phyloP scores from a whole-genome alignment of 2,113 vertebrate genomes.

The Nicator chloris region DNA sequence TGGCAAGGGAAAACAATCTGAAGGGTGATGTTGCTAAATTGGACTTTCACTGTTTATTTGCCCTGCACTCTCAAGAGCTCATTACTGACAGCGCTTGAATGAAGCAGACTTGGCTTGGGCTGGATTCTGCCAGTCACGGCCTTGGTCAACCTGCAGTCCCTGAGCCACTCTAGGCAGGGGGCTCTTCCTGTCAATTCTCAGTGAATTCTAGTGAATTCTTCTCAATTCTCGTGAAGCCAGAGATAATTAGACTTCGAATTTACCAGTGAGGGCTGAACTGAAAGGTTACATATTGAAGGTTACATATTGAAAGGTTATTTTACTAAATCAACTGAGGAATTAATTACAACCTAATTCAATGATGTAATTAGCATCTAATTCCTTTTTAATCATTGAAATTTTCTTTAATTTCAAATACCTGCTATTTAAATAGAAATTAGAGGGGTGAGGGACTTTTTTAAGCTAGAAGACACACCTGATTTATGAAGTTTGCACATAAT shows the following conservation, averaged over 20 bases:
- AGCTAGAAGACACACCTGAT: not conserved
- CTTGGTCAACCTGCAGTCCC: not conserved
- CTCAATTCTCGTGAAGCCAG: too few relatives aligned
- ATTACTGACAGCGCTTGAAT: not conserved
- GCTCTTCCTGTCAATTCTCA: not conserved
- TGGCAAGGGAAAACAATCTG: not conserved
- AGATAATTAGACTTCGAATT: not conserved
- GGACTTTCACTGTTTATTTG: not conserved
- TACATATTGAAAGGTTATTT: not conserved
- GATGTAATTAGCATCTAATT: not conserved
- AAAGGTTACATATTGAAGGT: not conserved
- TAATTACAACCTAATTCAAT: not conserved
- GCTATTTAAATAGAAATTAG: not conserved
- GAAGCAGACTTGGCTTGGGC: not conserved
- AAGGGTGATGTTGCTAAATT: not conserved
- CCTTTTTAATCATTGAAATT: not conserved
- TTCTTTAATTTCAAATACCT: not conserved
- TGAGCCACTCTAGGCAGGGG: not conserved
- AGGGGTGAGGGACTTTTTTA: not conserved
- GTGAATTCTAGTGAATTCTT: too few relatives aligned
- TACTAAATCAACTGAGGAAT: not conserved
- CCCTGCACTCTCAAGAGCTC: not conserved
- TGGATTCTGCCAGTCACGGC: not conserved
- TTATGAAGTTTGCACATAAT: not conserved
- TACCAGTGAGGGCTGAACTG: not conserved